Evolutionary conservation across 30 jellyfish, hydroid and myxozoan species (phyloP).

Genomic region (Hydractinia symbiolongicarpus): DNA sequence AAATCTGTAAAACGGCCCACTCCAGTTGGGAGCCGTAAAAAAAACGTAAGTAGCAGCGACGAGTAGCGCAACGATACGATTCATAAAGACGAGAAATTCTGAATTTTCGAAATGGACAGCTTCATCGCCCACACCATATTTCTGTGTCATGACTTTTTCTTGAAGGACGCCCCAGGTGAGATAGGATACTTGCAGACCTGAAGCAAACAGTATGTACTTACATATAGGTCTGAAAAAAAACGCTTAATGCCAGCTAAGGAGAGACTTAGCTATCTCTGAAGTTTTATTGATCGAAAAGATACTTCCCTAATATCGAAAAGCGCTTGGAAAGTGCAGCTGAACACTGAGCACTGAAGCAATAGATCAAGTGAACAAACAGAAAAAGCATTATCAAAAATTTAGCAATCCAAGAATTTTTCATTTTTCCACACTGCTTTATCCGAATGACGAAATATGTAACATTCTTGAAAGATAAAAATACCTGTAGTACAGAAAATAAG

Average conservation of each 20-base stretch:
- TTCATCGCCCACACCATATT: slow-evolving; percentile 49
- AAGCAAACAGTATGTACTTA: neutral
- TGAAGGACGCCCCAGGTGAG: slow-evolving; percentile 97
- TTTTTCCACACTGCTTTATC: too few relatives aligned
- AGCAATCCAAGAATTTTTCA: too few relatives aligned
- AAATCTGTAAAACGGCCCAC: slow-evolving; percentile 73
- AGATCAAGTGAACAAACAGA: too few relatives aligned
- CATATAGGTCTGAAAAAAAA: too few relatives aligned
- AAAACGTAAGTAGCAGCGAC: slow-evolving; percentile 56
- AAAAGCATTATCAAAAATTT: too few relatives aligned
- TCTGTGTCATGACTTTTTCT: slow-evolving; percentile 92
- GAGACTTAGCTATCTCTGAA: too few relatives aligned
- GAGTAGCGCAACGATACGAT: slow-evolving; percentile 67
- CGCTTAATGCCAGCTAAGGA: too few relatives aligned
- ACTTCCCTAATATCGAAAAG: too few relatives aligned
- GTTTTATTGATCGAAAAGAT: too few relatives aligned
- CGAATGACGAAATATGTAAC: too few relatives aligned
- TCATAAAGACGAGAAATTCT: slow-evolving; percentile 83
- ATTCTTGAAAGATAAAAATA: neutral
- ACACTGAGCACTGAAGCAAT: too few relatives aligned
- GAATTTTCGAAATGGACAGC: slow-evolving; percentile 67
- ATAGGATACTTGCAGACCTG: slow-evolving; percentile 71
- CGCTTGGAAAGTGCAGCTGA: too few relatives aligned
- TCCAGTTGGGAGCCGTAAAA: slow-evolving; percentile 47
- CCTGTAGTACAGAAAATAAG: slow-evolving; percentile 53